A percentile compares a stretch with the other conserved stretches of the same genome.
Conservation (phyloP, 2,113 vertebrate species). For the Cephalopterus ornatus region DNA sequence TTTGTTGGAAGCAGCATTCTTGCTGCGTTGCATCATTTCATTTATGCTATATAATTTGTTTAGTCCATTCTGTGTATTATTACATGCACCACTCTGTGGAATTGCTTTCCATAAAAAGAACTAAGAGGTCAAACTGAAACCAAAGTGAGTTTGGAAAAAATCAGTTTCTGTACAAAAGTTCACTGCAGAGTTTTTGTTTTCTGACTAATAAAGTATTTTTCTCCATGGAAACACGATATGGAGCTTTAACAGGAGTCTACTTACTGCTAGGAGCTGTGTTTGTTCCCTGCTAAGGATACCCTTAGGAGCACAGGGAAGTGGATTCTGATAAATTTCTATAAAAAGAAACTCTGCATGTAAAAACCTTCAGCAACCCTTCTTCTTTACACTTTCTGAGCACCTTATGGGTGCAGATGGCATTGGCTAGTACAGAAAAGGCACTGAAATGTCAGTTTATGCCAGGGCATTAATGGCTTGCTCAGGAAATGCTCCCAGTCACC, state of each 20-base stretch:
- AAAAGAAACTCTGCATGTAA: background rate
- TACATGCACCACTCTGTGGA: background rate
- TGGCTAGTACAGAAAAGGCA: background rate
- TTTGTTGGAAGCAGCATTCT: slow-evolving; percentile 31
- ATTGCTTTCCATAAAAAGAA: slow-evolving; percentile 7
- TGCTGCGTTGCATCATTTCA: background rate
- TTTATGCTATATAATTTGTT: slow-evolving; percentile 27
- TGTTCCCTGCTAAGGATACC: background rate
- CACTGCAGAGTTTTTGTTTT: background rate
- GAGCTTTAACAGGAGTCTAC: slow-evolving; percentile 28
- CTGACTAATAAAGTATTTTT: slow-evolving; percentile 49
- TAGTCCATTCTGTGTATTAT: background rate
- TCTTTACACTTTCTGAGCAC: background rate
- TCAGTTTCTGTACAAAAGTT: background rate
- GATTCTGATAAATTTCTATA: background rate
- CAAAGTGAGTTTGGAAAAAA: slow-evolving; percentile 5
- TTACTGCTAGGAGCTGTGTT: slow-evolving; percentile 21
- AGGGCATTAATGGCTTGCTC: background rate
- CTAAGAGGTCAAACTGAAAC: background rate
- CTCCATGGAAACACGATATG: slow-evolving; percentile 12
- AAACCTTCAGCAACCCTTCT: background rate
- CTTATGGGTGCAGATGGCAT: background rate
- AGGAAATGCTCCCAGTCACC: background rate
- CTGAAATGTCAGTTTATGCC: background rate
- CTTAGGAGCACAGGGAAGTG: background rate